These are phyloP conservation scores for Oryzias melastigma DNA, from an alignment of 2,113 vertebrate genomes.

Conservation along the genomic window DNA sequence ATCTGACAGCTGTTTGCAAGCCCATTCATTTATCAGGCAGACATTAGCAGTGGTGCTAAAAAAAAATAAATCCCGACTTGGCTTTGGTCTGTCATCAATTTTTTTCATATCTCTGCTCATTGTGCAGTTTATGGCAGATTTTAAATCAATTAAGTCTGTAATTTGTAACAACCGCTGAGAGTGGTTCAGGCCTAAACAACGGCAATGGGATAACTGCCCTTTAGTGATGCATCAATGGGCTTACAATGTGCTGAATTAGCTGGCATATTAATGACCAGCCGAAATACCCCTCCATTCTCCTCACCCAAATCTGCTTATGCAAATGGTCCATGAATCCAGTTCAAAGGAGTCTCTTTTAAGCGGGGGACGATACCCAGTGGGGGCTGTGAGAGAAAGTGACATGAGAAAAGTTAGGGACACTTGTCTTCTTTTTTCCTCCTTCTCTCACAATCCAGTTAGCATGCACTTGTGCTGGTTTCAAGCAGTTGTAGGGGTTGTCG, in stretches of 20 bases:
- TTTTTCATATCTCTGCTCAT: constrained; percentile 64
- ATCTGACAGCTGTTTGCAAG: constrained; percentile 53
- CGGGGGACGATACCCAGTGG: constrained; percentile 83
- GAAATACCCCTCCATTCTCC: constrained; percentile 91
- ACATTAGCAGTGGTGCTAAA: constrained; percentile 41
- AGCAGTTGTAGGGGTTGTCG: constrained; percentile 85
- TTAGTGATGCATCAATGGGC: constrained; percentile 98
- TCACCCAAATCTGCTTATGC: constrained; percentile 99
- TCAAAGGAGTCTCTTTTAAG: constrained; percentile 95
- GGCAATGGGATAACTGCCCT: constrained; percentile 97
- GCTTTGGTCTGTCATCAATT: constrained; percentile 42
- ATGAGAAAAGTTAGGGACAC: constrained; percentile 99
- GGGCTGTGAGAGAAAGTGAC: constrained; percentile 90
- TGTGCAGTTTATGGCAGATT: constrained; percentile 81
- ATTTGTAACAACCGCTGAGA: constrained; percentile 99
- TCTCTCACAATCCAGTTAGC: constrained; percentile 93
- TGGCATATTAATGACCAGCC: constrained; percentile 99
- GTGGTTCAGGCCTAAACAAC: constrained; percentile 94
- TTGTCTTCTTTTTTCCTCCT: constrained; percentile 84
- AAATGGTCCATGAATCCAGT: constrained; percentile 99
- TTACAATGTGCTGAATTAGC: constrained; percentile 99
- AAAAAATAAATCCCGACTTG: constrained; percentile 21
- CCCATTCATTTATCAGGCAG: constrained; percentile 50
- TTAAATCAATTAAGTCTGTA: constrained; percentile 90
- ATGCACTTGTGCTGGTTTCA: constrained; percentile 92